Percentiles rank a stretch among this genome's conserved stretches.
phyloP scores from a whole-genome alignment of 1,140 invertebrate species.

The Saxidomus purpurata region DNA sequence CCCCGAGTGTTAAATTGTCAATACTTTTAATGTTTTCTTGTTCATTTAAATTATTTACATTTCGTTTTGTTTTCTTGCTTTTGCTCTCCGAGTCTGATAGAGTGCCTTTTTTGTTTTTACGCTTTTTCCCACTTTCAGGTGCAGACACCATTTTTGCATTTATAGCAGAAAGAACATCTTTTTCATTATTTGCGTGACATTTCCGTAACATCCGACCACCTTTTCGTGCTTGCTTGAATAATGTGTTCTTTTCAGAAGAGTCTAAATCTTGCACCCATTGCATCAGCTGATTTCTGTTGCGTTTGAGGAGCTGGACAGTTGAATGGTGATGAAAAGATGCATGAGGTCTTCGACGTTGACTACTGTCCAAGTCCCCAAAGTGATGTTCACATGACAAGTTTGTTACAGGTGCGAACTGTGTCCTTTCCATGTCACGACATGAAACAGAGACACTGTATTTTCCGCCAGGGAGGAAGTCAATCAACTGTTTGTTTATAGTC shows the following conservation, averaged over 20 bases:
- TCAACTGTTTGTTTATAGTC: slow-evolving; percentile 16
- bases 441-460: not conserved
- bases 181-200: not conserved
- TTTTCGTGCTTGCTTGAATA: not conserved
- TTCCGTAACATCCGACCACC: not conserved
- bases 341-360: not conserved
- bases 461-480: slow-evolving; percentile 21
- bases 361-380: slow-evolving; percentile 36
- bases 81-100: too few species aligned
- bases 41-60: too few species aligned
- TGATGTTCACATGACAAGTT: slow-evolving; percentile 24
- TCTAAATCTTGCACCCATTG: not conserved
- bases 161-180: not conserved
- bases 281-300: not conserved
- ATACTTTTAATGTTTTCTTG: not conserved
- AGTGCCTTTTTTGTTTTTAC: too few species aligned
- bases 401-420: not conserved
- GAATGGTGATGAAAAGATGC: slow-evolving; percentile 15
- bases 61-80: too few species aligned
- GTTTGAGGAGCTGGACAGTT: not conserved
- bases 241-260: not conserved
- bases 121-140: too few species aligned
- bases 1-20: not conserved
- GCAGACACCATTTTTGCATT: not conserved
- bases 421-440: not conserved